Base-by-base conservation (phyloP, 2,113 vertebrate genomes). In the Pao palembangensis region DNA sequence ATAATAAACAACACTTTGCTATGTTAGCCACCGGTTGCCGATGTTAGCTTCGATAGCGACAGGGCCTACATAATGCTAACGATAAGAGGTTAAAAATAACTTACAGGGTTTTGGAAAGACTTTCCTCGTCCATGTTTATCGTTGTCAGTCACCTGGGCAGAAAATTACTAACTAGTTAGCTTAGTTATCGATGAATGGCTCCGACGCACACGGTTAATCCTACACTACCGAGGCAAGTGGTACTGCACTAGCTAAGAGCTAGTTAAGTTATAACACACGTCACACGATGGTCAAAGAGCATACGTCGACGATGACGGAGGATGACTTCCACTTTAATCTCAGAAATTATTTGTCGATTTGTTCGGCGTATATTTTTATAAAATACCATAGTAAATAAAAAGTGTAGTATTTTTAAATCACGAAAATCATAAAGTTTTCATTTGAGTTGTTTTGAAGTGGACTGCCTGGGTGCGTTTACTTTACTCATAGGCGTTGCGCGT, bases 101-200 rank as follows among this genome's bases (percentile, higher is more conserved):
- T 90, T 79, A 92, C 90, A 92, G 78, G 58, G 90, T 92, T 88
- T 73, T 91, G 4, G 90, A 90, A 66, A 90, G 76, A 69, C 64
- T 82, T 48, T 92, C 91, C 82, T 91, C 91, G 64, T 92, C 91
- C 91, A 92, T 92, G 55, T 13, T 71, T 60, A 54, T 66, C 81
- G 25, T 15, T 38, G 44, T 67, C 51, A 55, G 55, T 64, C 41
- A 61, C 17, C 20, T 25, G 41, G 17, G 12, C 42, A 58, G 48
- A 51, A 61, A 50, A 57, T n/a, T 47, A 66, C 15, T 41, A 15
- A 4, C 57, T 55, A 61, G 58, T 67, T 67, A 74, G 55, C 56
- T 47, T 63, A 67, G 34, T 38, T 47, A 28, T 28, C 25, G 73
- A 67, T 75, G 42, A 69, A 46, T 52, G 62, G 57, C 25, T 68